Percentiles rank a stretch among this genome's conserved stretches.
These are phyloP conservation scores for Poecilia wingei DNA, from an alignment of 2,797 vertebrate species.

Conservation along the genomic window DNA sequence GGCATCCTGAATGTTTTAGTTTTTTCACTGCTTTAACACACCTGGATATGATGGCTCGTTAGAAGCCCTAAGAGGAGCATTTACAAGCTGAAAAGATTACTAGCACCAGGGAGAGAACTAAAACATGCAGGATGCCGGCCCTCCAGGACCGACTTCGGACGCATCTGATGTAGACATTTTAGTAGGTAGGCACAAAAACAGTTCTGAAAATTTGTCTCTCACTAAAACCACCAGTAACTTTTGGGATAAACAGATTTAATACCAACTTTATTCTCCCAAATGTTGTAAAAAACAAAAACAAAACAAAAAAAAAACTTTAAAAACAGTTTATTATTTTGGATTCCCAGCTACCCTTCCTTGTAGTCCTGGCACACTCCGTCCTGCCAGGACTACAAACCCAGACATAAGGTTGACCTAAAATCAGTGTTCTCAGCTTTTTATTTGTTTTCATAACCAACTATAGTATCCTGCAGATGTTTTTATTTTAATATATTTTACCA, in stretches of 20 bases:
- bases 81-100: no score
- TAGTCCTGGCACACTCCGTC: not conserved
- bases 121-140: no score
- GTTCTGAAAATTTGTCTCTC: not conserved
- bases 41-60: no score
- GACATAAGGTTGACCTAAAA: constrained; percentile 10
- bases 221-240: not conserved
- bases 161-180: not conserved
- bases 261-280: not conserved
- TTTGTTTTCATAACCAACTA: not conserved
- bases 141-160: no score
- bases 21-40: no score
- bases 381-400: not conserved
- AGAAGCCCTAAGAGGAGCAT: no score
- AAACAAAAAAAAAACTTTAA: not conserved
- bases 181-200: not conserved
- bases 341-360: no score
- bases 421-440: not conserved
- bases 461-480: not conserved
- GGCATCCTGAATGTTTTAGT: no score
- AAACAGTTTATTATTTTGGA: no score
- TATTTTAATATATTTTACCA: constrained; percentile 1
- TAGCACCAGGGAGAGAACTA: no score
- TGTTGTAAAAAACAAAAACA: not conserved
- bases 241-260: not conserved